Conservation (phyloP, 2,888 invertebrate genomes). For the Mantis religiosa region DNA sequence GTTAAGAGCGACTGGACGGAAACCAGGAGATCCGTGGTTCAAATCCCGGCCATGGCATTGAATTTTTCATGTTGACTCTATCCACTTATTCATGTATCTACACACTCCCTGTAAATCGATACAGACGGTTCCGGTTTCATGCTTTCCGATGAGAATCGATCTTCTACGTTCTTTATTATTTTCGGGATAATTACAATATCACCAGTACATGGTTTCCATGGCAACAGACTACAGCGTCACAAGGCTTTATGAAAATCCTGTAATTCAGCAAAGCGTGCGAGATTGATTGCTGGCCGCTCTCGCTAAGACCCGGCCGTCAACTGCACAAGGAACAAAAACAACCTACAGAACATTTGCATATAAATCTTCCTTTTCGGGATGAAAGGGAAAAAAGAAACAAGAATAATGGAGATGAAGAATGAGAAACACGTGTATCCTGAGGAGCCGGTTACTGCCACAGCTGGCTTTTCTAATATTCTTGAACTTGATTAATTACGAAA, state of each 20-base stretch:
- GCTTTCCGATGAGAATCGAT: not conserved
- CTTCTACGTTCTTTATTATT: not conserved
- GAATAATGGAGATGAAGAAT: not conserved
- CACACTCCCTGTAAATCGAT: too few relatives aligned
- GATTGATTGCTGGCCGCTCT: not conserved
- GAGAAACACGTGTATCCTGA: not conserved
- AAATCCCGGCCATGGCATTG: too few relatives aligned
- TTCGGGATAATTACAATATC: not conserved
- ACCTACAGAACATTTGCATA: not conserved
- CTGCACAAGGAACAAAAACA: not conserved
- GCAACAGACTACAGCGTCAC: not conserved
- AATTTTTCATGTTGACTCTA: too few relatives aligned
- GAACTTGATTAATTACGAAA: not conserved
- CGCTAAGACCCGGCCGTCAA: not conserved
- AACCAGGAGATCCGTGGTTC: too few relatives aligned
- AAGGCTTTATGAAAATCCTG: not conserved
- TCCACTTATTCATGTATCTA: too few relatives aligned
- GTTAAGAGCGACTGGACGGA: too few relatives aligned
- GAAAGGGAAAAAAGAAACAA: conserved; percentile 2
- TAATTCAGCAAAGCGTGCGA: not conserved
- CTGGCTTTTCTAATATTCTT: not conserved
- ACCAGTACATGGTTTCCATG: not conserved
- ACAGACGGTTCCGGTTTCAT: too few relatives aligned
- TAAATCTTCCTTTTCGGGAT: not conserved
- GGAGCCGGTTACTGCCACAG: not conserved